These are phyloP conservation scores for Chaenogobius annularis DNA, from an alignment of 2,113 vertebrate species.

Conservation along the genomic window DNA sequence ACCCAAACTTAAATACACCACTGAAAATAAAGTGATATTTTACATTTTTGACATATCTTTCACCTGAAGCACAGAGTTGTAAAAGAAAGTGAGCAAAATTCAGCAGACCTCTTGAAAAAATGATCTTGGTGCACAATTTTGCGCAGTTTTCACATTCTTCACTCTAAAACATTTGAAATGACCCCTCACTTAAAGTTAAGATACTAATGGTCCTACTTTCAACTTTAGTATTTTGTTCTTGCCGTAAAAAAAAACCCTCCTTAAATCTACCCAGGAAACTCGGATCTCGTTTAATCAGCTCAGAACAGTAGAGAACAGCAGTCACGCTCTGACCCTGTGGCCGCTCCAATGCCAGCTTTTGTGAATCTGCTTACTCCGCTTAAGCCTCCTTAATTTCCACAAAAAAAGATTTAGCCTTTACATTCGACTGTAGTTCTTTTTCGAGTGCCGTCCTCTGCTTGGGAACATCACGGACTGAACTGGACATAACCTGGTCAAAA, in stretches of 20 bases:
- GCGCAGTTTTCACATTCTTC: no score
- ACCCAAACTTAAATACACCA: no score
- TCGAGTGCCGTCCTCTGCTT: neutral
- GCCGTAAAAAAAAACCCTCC: neutral
- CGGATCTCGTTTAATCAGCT: slow-evolving; percentile 49
- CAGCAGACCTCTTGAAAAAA: no score
- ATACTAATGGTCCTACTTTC: neutral
- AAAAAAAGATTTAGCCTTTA: slow-evolving; percentile 37
- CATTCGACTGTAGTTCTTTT: slow-evolving; percentile 11
- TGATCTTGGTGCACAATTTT: no score
- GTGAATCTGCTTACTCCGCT: slow-evolving; percentile 60
- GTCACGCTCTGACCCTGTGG: slow-evolving; percentile 23
- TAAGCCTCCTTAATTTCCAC: slow-evolving; percentile 56
- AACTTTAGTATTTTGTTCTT: neutral
- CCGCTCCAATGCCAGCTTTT: slow-evolving; percentile 58
- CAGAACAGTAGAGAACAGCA: slow-evolving; percentile 33
- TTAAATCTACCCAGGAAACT: neutral
- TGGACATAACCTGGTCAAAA: neutral
- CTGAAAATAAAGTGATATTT: no score
- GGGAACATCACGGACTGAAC: neutral
- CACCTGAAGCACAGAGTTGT: no score
- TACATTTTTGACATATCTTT: no score
- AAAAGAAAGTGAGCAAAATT: no score
- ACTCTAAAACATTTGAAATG: neutral
- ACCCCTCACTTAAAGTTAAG: neutral